Evolutionary conservation across 2,888 invertebrate genomes (phyloP).

Genomic region (Agrotis exclamationis): DNA sequence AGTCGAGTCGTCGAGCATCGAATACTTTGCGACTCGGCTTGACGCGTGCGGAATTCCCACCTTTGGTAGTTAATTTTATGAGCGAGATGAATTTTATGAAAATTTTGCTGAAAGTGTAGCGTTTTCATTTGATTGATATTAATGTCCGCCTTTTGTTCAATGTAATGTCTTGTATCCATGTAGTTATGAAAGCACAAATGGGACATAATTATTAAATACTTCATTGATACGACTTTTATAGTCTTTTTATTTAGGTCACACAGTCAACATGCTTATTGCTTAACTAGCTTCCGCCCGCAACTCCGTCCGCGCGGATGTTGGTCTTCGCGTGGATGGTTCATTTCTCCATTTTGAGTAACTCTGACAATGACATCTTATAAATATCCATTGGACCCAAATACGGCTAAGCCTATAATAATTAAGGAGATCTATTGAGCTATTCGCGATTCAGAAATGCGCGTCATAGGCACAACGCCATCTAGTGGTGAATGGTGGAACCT

Average conservation of each 20-base stretch:
- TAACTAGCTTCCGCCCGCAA: too few species aligned
- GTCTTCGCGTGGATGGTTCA: too few species aligned
- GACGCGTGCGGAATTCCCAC: slow-evolving; percentile 25
- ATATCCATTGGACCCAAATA: too few species aligned
- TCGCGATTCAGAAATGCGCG: too few species aligned
- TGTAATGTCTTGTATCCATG: slow-evolving; percentile 5
- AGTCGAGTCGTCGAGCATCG: slow-evolving; percentile 44
- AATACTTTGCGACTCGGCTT: slow-evolving; percentile 36
- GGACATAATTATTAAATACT: neutral
- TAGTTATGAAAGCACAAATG: neutral
- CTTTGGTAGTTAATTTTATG: slow-evolving; percentile 33
- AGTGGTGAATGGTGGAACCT: too few species aligned
- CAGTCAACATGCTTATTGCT: too few species aligned
- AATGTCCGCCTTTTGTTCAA: slow-evolving; percentile 24
- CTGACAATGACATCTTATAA: too few species aligned
- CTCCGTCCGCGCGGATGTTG: too few species aligned
- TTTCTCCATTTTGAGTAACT: too few species aligned
- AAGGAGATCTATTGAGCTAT: too few species aligned
- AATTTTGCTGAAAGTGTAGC: slow-evolving; percentile 27
- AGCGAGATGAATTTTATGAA: slow-evolving; percentile 29
- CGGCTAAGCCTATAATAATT: too few species aligned
- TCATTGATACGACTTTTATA: neutral
- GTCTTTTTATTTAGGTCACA: neutral
- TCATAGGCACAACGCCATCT: too few species aligned
- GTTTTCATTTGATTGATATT: slow-evolving; percentile 42